A percentile compares a stretch with the other conserved stretches of the same genome.
Evolutionary conservation across 64 coral and sea anemone species (phyloP).

Genomic region (Pocillopora damicornis): DNA sequence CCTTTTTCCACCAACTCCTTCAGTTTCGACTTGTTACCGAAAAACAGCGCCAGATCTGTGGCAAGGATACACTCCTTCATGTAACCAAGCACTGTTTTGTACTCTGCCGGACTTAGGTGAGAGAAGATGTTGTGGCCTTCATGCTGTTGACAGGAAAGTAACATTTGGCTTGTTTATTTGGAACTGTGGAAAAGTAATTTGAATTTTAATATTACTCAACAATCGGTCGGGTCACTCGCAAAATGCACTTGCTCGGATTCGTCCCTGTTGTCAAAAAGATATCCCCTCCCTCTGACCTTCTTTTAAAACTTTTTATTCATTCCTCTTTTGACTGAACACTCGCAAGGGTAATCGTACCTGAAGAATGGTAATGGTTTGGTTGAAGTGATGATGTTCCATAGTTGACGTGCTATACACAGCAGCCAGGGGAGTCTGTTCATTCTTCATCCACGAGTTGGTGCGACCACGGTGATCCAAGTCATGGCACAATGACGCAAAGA

Average conservation of each 20-base stretch:
- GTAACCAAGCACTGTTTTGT: slow-evolving; percentile 92
- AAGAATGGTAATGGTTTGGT: slow-evolving; percentile 96
- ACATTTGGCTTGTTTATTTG: too few species aligned
- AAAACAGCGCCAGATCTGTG: slow-evolving; percentile 93
- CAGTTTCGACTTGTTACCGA: slow-evolving; percentile 95
- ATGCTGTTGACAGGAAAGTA: slow-evolving; percentile 52
- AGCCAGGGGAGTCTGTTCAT: slow-evolving; percentile 89
- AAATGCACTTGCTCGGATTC: too few species aligned
- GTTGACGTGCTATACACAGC: slow-evolving; percentile 96
- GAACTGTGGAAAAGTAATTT: too few species aligned
- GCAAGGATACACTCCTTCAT: slow-evolving; percentile 99
- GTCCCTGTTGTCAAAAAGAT: too few species aligned
- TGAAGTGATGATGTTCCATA: slow-evolving; percentile 98
- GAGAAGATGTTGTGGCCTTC: slow-evolving; percentile 99
- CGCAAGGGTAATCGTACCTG: slow-evolving; percentile 50
- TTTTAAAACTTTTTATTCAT: too few species aligned
- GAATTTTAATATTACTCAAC: too few species aligned
- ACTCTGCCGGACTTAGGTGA: slow-evolving; percentile 81
- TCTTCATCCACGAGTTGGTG: slow-evolving; percentile 99
- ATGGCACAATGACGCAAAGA: slow-evolving; percentile 93
- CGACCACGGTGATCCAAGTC: slow-evolving; percentile 96
- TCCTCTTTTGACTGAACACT: neutral
- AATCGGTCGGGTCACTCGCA: too few species aligned
- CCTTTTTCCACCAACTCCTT: slow-evolving; percentile 72
- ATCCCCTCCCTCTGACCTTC: too few species aligned